Evolutionary conservation across 1,140 invertebrate genomes (phyloP).

Genomic region (Drosophila littoralis): DNA sequence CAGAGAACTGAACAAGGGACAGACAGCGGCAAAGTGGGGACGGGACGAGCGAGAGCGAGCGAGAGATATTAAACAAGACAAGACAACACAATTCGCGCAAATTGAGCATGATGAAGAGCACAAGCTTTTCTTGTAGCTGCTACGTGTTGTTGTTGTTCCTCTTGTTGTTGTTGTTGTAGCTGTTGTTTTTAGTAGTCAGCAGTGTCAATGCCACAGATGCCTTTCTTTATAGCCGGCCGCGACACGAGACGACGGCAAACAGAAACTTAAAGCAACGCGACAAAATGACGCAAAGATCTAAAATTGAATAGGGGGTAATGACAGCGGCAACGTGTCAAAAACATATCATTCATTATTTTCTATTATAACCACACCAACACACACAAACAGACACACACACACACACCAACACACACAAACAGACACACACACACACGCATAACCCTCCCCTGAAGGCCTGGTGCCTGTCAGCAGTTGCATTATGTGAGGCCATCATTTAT

Average conservation of each 20-base stretch:
- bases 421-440: background rate
- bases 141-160: constrained; percentile 23
- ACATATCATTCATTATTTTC: constrained; percentile 84
- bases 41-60: constrained; percentile 1
- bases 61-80: constrained; percentile 63
- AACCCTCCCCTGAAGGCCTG: constrained; percentile 22
- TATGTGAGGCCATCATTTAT: constrained; percentile 78
- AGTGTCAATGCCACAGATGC: constrained; percentile 75
- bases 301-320: constrained; percentile 72
- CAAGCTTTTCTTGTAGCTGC: constrained; percentile 36
- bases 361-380: constrained; percentile 70
- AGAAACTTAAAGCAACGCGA: constrained; percentile 64
- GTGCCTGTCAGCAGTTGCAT: constrained; percentile 78
- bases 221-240: constrained; percentile 57
- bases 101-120: constrained; percentile 80
- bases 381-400: constrained; percentile 7
- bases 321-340: constrained; percentile 81
- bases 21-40: constrained; percentile 44
- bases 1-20: constrained; percentile 37
- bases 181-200: constrained; percentile 39
- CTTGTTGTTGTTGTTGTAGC: constrained; percentile 14
- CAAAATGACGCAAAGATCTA: constrained; percentile 54
- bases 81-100: constrained; percentile 82
- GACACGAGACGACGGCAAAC: constrained; percentile 30
- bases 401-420: background rate